phyloP scores from a whole-genome alignment of 2,113 vertebrate genomes.

The Lichenostomus cassidix region DNA sequence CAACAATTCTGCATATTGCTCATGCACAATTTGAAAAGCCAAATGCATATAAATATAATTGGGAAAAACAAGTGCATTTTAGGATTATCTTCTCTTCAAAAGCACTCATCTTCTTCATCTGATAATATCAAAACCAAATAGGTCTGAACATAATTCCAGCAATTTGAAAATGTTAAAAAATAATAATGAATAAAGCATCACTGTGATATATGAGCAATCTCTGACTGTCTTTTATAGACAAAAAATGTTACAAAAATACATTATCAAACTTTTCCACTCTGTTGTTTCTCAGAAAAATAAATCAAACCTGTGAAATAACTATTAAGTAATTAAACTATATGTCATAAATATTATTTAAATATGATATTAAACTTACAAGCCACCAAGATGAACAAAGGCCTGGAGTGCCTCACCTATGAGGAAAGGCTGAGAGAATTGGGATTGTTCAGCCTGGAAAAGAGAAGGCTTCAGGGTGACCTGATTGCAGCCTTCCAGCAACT shows the following conservation, averaged over 20 bases:
- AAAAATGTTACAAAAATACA: neutral
- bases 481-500: neutral
- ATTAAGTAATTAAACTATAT: neutral
- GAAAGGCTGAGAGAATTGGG: neutral
- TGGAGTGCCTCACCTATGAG: neutral
- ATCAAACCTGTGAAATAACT: neutral
- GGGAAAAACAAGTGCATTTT: neutral
- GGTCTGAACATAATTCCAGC: neutral
- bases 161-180: neutral
- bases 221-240: neutral
- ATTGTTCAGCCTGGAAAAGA: neutral
- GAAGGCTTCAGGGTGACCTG: accelerated
- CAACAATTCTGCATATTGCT: neutral
- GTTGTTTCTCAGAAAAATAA: neutral
- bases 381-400: neutral
- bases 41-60: neutral
- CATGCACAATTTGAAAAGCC: neutral
- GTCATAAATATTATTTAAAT: neutral
- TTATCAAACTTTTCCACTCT: neutral
- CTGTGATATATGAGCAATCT: neutral
- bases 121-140: neutral
- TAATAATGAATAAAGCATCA: neutral
- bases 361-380: neutral
- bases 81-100: neutral
- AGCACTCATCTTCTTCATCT: neutral